Conservation (phyloP, 1,140 invertebrate species). For the Bradynema listronoti region DNA sequence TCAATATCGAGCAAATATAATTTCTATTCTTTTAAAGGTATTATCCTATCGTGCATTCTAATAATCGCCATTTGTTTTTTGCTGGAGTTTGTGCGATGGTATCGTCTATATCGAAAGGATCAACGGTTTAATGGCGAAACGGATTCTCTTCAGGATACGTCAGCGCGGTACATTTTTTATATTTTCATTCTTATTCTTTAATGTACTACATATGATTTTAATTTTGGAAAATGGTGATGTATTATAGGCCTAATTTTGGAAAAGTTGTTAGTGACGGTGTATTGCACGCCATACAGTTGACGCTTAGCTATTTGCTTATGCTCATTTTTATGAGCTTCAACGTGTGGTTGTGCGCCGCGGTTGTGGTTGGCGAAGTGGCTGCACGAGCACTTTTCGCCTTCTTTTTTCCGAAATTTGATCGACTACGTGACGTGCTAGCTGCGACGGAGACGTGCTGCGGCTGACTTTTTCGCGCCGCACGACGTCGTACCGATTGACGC, state of each 20-base stretch:
- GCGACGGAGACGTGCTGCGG: conserved; percentile 24
- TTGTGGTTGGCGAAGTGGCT: conserved; percentile 77
- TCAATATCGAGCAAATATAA: not conserved
- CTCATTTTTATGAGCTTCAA: conserved; percentile 98
- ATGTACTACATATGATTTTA: too few relatives aligned
- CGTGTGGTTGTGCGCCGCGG: conserved; percentile 79
- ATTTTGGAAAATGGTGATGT: too few relatives aligned
- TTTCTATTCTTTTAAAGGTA: conserved; percentile 33
- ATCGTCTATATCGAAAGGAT: conserved; percentile 35
- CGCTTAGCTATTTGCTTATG: conserved; percentile 86
- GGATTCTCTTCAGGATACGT: not conserved
- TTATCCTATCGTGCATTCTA: conserved; percentile 47
- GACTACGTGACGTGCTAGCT: conserved; percentile 15
- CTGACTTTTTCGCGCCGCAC: too few relatives aligned
- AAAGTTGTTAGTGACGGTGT: conserved; percentile 55
- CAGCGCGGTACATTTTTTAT: too few relatives aligned
- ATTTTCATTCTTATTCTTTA: too few relatives aligned
- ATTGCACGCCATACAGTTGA: conserved; percentile 80
- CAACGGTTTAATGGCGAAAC: conserved; percentile 14
- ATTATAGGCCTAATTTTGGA: too few relatives aligned
- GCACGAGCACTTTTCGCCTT: conserved; percentile 84
- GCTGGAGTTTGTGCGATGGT: conserved; percentile 45
- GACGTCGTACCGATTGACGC: too few relatives aligned
- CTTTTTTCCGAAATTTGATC: conserved; percentile 43
- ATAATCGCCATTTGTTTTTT: conserved; percentile 42